Percentiles rank a stretch among this genome's conserved stretches.
Evolutionary conservation across 2,113 vertebrate species (phyloP).

Genomic region (Malurus elegans): DNA sequence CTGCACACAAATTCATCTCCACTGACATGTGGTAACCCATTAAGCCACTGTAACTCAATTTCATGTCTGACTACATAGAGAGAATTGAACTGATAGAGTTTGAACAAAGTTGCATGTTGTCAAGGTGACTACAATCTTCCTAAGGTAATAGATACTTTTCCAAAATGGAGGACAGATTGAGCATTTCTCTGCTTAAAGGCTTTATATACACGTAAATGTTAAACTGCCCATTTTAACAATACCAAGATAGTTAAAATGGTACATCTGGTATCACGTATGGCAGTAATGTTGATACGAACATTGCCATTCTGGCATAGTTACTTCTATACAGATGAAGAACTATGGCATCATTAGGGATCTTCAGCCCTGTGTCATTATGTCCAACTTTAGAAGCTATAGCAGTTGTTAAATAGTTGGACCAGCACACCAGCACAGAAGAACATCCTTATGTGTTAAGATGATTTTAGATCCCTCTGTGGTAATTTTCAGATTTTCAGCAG

Average conservation of each 20-base stretch:
- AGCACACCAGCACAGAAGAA: neutral
- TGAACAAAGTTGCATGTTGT: neutral
- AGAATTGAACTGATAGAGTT: neutral
- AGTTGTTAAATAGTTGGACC: neutral
- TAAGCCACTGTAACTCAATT: slow-evolving; percentile 22
- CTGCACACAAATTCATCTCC: neutral
- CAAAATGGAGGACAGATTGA: neutral
- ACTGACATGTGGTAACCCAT: neutral
- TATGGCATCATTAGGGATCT: neutral
- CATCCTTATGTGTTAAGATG: neutral
- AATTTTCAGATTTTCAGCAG: neutral
- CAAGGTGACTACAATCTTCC: neutral
- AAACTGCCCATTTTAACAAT: neutral
- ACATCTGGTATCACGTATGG: neutral
- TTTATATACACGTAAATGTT: neutral
- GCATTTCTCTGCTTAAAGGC: neutral
- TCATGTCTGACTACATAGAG: slow-evolving; percentile 21
- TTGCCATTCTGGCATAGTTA: neutral
- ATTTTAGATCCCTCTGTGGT: neutral
- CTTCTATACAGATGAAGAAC: neutral
- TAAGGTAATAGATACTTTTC: neutral
- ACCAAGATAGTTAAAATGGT: neutral
- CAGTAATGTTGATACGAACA: neutral
- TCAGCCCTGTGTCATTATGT: neutral
- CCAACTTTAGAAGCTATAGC: neutral